Base-by-base conservation (phyloP, 2,888 invertebrate genomes). In the Zaprionus obscuricornis region DNA sequence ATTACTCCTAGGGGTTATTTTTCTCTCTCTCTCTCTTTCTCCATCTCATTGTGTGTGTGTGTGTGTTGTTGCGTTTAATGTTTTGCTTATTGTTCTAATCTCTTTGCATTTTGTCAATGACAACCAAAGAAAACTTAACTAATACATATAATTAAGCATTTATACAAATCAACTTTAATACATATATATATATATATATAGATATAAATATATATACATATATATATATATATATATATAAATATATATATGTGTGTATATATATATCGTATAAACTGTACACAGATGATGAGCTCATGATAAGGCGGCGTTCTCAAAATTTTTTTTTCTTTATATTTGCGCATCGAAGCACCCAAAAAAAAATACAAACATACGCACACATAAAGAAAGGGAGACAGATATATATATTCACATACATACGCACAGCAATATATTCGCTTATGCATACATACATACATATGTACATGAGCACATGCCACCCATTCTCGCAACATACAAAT, bases 1-100 rank as follows among this genome's bases (percentile, higher is more conserved):
- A 7, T n/a, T n/a, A n/a, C n/a, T n/a, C n/a, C 77, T 76, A 69
- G 65, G 75, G 75, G 75, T 75, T 75, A 68, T 46, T 66, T 69
- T 69, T 40, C 33, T 46, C n/a, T 34, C 18, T 45, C 7, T 3
- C 16, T n/a, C n/a, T 36, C n/a, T 13, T 7, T 2, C 6, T 29
- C 13, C 18, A 8, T 39, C 31, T 45, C 18, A 45, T 5, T 26
- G 29, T 47, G 20, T 18, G 18, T 43, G 14, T 37, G 16, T 31
- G 10, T 66, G 5, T 37, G 7, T 57, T 69, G 43, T 67, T 62
- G 51, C 51, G 46, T 47, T 27, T 29, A 11, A 20, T 29, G 11
- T 46, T 39, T 22, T 42, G 17, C 27, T 14, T 46, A 54, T 58
- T 51, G 56, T 63, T 56, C 37, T 50, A 47, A 62, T 34, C 49